phyloP scores from a whole-genome alignment of 1,140 invertebrate species.

The Trichoplusia ni region DNA sequence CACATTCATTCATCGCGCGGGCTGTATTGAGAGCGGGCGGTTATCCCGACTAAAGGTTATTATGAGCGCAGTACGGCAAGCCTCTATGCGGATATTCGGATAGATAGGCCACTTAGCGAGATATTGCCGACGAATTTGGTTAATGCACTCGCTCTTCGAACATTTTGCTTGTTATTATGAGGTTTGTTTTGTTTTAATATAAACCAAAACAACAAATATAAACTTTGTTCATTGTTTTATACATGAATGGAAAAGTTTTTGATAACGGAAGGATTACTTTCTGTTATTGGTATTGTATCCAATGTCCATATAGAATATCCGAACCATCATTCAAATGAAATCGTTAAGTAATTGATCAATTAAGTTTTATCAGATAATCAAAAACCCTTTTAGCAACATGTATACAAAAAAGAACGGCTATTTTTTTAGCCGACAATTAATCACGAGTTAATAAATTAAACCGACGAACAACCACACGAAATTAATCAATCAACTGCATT shows the following conservation, averaged over 20 bases:
- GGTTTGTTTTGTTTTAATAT: neutral
- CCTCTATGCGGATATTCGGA: slow-evolving; percentile 37
- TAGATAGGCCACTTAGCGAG: slow-evolving; percentile 46
- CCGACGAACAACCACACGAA: slow-evolving; percentile 24
- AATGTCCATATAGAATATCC: no score
- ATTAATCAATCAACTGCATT: slow-evolving; percentile 41
- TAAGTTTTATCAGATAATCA: slow-evolving; percentile 3
- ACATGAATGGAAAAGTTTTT: no score
- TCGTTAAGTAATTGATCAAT: no score
- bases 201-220: no score
- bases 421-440: slow-evolving; percentile 13
- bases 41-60: slow-evolving; percentile 31
- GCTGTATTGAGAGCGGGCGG: neutral
- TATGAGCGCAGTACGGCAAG: slow-evolving; percentile 19
- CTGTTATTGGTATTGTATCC: no score
- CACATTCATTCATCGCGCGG: slow-evolving; percentile 11
- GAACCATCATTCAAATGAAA: no score
- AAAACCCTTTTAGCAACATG: neutral
- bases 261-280: no score
- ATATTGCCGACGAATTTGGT: slow-evolving; percentile 41
- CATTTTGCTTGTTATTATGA: slow-evolving; percentile 8
- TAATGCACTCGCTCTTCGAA: slow-evolving; percentile 35
- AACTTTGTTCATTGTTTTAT: no score
- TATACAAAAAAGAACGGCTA: neutral
- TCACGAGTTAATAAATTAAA: slow-evolving; percentile 31